These are phyloP conservation scores for Leptopterna dolabrata DNA, from an alignment of 2,888 invertebrate species.

Conservation along the genomic window DNA sequence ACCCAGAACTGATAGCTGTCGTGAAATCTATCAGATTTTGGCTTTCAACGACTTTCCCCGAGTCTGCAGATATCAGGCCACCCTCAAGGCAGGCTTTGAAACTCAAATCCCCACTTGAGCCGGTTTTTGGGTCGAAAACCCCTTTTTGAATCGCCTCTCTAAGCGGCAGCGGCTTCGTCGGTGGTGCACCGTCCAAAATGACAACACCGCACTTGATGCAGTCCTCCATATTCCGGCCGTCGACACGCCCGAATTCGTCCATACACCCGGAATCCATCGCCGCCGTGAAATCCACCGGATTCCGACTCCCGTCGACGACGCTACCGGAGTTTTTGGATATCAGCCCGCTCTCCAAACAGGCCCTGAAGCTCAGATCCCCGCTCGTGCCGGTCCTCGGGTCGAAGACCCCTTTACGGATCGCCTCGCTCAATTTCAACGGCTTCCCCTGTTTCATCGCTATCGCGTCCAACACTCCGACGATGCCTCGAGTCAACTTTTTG, in stretches of 20 bases:
- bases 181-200: constrained; percentile 72
- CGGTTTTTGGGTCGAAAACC: constrained; percentile 84
- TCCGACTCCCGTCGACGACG: constrained; percentile 82
- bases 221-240: constrained; percentile 77
- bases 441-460: constrained; percentile 73
- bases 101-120: constrained; percentile 85
- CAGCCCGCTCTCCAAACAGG: constrained; percentile 86
- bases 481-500: constrained; percentile 56
- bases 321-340: constrained; percentile 86
- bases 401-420: constrained; percentile 86
- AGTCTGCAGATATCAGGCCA: constrained; percentile 85
- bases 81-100: constrained; percentile 89
- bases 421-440: constrained; percentile 76
- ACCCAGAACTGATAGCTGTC: constrained; percentile 81
- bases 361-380: constrained; percentile 84
- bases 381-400: constrained; percentile 89
- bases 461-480: constrained; percentile 58
- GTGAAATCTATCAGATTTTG: constrained; percentile 71
- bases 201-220: constrained; percentile 77
- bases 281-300: constrained; percentile 71
- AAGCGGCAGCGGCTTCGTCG: too few relatives aligned
- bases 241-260: constrained; percentile 82
- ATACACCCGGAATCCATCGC: constrained; percentile 84
- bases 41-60: constrained; percentile 84
- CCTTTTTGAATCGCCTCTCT: constrained; percentile 85